phyloP scores from a whole-genome alignment of 2,888 invertebrate species.

The Anthophora plumipes region DNA sequence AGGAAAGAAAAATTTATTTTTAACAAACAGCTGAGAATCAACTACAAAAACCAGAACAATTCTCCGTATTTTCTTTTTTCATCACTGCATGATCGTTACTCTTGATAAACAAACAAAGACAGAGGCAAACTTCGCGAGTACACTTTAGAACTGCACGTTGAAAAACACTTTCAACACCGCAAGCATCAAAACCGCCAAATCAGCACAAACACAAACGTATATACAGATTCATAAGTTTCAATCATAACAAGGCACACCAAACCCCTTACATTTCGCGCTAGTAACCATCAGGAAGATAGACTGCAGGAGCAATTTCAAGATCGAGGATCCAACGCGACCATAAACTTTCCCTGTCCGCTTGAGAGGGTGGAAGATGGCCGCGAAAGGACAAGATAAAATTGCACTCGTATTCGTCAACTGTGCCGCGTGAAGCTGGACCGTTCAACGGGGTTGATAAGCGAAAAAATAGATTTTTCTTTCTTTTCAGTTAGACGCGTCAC shows the following conservation, averaged over 20 bases:
- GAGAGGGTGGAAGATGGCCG: neutral
- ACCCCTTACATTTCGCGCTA: neutral
- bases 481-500: slow-evolving; percentile 60
- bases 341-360: slow-evolving; percentile 3
- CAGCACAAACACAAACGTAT: neutral
- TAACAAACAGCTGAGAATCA: no score
- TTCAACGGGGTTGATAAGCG: slow-evolving; percentile 10
- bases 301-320: slow-evolving; percentile 8
- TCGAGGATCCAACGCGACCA: slow-evolving; percentile 4
- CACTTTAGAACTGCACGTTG: no score
- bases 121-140: no score
- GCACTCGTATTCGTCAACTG: slow-evolving; percentile 61
- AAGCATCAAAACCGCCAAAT: no score
- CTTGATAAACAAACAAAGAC: no score
- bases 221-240: neutral
- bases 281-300: slow-evolving; percentile 1
- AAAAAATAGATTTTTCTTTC: slow-evolving; percentile 45
- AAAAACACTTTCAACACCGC: neutral
- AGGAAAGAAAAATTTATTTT: no score
- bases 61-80: no score
- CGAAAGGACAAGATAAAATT: slow-evolving; percentile 44
- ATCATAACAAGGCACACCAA: neutral
- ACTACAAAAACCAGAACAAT: no score
- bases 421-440: slow-evolving; percentile 30
- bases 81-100: no score